phyloP scores from a whole-genome alignment of 2,113 vertebrate genomes.

The Ochotona curzoniae region DNA sequence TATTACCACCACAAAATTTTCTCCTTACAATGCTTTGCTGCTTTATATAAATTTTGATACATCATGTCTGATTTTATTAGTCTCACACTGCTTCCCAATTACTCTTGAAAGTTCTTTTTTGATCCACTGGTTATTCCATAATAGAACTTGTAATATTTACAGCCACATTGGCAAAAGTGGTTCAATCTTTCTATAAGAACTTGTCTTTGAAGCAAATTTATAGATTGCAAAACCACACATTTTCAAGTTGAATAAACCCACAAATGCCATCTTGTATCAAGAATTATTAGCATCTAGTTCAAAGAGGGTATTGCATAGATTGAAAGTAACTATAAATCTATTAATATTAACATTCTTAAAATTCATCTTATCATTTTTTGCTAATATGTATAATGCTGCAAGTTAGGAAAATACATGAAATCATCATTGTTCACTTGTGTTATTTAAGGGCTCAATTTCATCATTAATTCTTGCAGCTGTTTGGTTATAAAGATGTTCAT shows the following conservation, averaged over 20 bases:
- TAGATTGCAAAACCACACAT: not conserved
- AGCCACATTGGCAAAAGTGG: not conserved
- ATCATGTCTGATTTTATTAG: not conserved
- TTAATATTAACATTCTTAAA: not conserved
- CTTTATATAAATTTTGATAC: not conserved
- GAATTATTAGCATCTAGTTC: not conserved
- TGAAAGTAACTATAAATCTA: not conserved
- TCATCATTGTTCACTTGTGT: no score
- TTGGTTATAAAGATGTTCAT: not conserved
- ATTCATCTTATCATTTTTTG: not conserved
- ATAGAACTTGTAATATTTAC: not conserved
- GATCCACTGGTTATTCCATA: not conserved
- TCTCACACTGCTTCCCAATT: not conserved
- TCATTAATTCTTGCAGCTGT: not conserved
- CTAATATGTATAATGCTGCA: not conserved
- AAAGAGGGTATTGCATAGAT: not conserved
- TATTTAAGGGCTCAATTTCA: no score
- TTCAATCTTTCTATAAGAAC: not conserved
- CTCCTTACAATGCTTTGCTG: not conserved
- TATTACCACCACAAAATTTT: not conserved
- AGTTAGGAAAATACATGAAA: not conserved
- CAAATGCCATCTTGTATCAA: no score
- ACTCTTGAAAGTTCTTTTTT: not conserved
- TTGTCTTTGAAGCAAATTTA: not conserved
- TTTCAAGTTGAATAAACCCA: not conserved